Conservation (phyloP, 2,113 vertebrate genomes). For the Lethenteron reissneri region DNA sequence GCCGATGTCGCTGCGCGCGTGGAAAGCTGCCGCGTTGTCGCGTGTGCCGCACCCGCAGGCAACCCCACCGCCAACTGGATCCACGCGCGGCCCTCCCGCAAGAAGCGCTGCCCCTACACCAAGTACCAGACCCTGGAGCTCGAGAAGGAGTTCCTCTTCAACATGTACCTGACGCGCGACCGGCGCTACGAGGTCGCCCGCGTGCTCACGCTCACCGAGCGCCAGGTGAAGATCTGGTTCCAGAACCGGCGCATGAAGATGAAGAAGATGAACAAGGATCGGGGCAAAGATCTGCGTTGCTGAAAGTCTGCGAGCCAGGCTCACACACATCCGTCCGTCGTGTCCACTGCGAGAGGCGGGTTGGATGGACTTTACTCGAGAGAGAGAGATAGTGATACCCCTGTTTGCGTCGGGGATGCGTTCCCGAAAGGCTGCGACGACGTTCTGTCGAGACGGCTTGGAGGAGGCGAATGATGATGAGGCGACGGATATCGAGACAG, state of each 20-base stretch:
- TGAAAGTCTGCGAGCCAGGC: no score
- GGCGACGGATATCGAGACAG: no score
- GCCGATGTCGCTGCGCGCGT: no score
- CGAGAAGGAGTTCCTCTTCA: slow-evolving; percentile 96
- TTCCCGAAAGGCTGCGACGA: no score
- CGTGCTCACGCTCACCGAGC: slow-evolving; percentile 75
- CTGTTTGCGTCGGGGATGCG: no score
- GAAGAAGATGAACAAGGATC: slow-evolving; percentile 97
- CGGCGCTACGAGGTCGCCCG: slow-evolving; percentile 87
- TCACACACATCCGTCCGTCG: no score
- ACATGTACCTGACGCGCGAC: slow-evolving; percentile 97
- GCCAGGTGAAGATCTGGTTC: slow-evolving; percentile 99
- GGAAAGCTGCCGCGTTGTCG: no score
- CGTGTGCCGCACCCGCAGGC: slow-evolving; percentile 24
- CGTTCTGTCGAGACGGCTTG: no score
- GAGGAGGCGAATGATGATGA: no score
- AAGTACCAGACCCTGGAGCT: slow-evolving; percentile 90
- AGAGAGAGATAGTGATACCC: no score
- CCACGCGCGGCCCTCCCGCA: slow-evolving; percentile 81
- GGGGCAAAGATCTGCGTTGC: slow-evolving; percentile 36
- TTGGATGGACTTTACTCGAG: no score
- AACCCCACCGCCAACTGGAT: slow-evolving; percentile 91
- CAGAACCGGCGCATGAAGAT: slow-evolving; percentile 99
- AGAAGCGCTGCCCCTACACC: slow-evolving; percentile 88
- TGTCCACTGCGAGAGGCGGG: no score